Evolutionary conservation across 2,888 invertebrate species (phyloP).

Genomic region (Stegana nigrithorax): DNA sequence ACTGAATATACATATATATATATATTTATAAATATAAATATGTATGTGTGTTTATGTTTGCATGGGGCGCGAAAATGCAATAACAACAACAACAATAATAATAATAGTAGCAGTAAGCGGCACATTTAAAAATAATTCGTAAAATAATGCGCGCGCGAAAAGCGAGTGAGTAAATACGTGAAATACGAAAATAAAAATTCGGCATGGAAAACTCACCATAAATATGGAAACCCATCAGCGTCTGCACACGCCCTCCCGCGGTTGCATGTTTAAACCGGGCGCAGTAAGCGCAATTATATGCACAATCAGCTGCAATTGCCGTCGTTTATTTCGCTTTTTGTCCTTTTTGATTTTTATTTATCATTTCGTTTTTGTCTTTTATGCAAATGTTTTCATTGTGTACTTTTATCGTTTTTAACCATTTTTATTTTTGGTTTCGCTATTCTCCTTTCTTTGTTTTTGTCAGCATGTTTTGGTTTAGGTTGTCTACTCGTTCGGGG

Average conservation of each 20-base stretch:
- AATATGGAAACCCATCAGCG: no score
- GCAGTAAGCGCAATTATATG: conserved; percentile 7
- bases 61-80: conserved; percentile 6
- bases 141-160: conserved; percentile 3
- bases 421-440: background rate
- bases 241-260: no score
- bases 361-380: background rate
- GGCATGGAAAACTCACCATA: no score
- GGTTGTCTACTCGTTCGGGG: background rate
- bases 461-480: background rate
- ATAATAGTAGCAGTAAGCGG: background rate
- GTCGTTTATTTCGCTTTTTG: conserved; percentile 2
- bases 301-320: conserved; percentile 12
- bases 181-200: background rate
- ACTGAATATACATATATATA: background rate
- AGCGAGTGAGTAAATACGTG: background rate
- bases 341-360: background rate
- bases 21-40: background rate
- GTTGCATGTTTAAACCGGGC: background rate
- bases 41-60: background rate
- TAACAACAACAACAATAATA: background rate
- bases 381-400: background rate
- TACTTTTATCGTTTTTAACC: background rate
- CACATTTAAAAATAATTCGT: conserved; percentile 18
- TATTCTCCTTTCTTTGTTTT: background rate